Conservation (phyloP, 2,888 invertebrate genomes). For the Conchocele bisecta region DNA sequence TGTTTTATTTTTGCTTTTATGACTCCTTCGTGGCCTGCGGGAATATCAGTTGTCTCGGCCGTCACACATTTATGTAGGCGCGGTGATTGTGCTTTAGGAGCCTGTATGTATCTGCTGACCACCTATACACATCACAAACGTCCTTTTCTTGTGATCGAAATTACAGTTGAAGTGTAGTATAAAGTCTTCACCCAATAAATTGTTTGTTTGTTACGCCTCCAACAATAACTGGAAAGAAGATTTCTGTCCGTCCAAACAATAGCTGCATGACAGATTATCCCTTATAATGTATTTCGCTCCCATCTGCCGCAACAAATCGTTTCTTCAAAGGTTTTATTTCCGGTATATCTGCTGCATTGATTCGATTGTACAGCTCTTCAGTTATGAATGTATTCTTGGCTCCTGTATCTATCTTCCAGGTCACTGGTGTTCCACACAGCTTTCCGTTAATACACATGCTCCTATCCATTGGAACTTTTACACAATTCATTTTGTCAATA, state of each 20-base stretch:
- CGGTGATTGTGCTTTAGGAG: too few species aligned
- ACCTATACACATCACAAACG: too few species aligned
- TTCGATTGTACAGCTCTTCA: background rate
- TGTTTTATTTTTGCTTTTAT: too few species aligned
- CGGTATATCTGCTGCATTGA: background rate
- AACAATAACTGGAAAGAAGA: constrained; percentile 27
- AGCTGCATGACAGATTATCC: constrained; percentile 10
- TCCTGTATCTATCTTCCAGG: constrained; percentile 38
- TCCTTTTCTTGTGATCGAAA: background rate
- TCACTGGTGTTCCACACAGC: constrained; percentile 1
- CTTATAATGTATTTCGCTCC: background rate
- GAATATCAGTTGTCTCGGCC: too few species aligned
- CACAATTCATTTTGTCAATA: too few species aligned
- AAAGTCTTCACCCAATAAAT: constrained; percentile 20
- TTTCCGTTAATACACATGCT: constrained; percentile 16
- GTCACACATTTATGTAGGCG: too few species aligned
- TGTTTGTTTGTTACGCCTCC: constrained; percentile 18
- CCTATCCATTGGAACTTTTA: background rate
- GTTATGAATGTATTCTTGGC: constrained; percentile 6
- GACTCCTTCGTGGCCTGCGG: too few species aligned
- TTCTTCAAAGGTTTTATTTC: constrained; percentile 9
- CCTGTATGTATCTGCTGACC: too few species aligned
- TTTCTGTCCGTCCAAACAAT: background rate
- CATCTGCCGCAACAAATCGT: constrained; percentile 7
- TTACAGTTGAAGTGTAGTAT: constrained; percentile 16